Conservation (phyloP, 2,888 invertebrate species). For the Synergus gifuensis region DNA sequence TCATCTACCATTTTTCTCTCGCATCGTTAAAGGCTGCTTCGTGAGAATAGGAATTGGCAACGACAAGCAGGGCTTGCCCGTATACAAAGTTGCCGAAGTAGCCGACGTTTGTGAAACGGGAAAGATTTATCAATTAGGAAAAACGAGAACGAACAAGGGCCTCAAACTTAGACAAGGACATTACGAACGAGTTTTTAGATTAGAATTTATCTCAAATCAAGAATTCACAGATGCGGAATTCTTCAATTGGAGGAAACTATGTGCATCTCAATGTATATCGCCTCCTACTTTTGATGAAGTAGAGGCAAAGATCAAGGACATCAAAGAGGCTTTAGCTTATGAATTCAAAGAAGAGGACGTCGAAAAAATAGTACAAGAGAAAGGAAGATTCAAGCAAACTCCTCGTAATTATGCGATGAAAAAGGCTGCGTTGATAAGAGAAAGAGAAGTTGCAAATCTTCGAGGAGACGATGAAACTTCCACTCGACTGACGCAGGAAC, state of each 20-base stretch:
- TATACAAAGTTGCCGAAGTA: constrained; percentile 91
- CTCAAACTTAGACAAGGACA: constrained; percentile 89
- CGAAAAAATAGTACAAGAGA: constrained; percentile 94
- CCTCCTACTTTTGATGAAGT: constrained; percentile 92
- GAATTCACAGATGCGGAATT: constrained; percentile 96
- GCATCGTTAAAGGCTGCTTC: constrained; percentile 94
- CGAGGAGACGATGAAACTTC: constrained; percentile 90
- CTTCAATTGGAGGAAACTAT: constrained; percentile 93
- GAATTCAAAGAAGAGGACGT: constrained; percentile 97
- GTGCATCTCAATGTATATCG: constrained; percentile 79
- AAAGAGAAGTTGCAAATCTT: constrained; percentile 85
- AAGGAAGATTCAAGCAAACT: constrained; percentile 93
- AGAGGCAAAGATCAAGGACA: constrained; percentile 90
- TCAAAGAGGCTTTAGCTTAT: constrained; percentile 93
- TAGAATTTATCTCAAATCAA: constrained; percentile 98
- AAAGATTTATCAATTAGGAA: constrained; percentile 91
- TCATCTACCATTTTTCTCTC: constrained; percentile 96
- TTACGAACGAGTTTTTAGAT: constrained; percentile 93
- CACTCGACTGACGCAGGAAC: constrained; percentile 86
- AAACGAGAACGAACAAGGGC: constrained; percentile 95
- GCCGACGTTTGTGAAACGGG: constrained; percentile 85
- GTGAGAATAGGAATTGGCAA: constrained; percentile 98
- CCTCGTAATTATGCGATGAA: constrained; percentile 98
- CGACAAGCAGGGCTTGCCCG: constrained; percentile 87
- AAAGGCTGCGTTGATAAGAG: constrained; percentile 96